These are phyloP conservation scores for Pluvianellus socialis DNA, from an alignment of 2,113 vertebrate genomes.

Conservation along the genomic window DNA sequence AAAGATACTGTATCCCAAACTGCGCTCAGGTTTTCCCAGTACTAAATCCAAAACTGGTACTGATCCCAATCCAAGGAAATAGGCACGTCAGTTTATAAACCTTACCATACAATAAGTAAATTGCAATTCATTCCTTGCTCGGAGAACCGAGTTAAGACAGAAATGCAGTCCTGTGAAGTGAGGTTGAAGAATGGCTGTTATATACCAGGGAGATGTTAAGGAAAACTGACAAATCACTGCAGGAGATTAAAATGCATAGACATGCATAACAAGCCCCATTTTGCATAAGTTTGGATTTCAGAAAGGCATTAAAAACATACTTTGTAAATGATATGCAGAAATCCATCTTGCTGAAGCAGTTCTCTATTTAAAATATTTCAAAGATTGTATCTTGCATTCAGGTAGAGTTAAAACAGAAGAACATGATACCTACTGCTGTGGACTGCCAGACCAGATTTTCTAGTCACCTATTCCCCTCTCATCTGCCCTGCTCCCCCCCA, in stretches of 20 bases:
- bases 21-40: background rate
- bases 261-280: background rate
- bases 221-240: slow-evolving; percentile 33
- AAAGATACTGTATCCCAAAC: background rate
- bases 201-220: background rate
- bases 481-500: background rate
- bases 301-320: slow-evolving; percentile 54
- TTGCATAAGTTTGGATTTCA: slow-evolving; percentile 23
- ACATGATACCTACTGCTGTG: background rate
- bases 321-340: slow-evolving; percentile 47
- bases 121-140: background rate
- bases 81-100: background rate
- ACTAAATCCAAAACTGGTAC: background rate
- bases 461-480: background rate
- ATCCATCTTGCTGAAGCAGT: slow-evolving; percentile 49
- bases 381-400: slow-evolving; percentile 41
- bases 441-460: slow-evolving; percentile 47
- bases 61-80: background rate
- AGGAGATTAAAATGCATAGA: slow-evolving; percentile 64
- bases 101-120: background rate
- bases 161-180: background rate
- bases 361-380: slow-evolving; percentile 47
- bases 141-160: background rate
- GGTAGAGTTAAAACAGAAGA: slow-evolving; percentile 2
- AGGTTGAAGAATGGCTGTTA: slow-evolving; percentile 6